A percentile compares a stretch with the other conserved stretches of the same genome.
These are phyloP conservation scores for Nemurella pictetii DNA, from an alignment of 2,888 invertebrate genomes.

Conservation along the genomic window DNA sequence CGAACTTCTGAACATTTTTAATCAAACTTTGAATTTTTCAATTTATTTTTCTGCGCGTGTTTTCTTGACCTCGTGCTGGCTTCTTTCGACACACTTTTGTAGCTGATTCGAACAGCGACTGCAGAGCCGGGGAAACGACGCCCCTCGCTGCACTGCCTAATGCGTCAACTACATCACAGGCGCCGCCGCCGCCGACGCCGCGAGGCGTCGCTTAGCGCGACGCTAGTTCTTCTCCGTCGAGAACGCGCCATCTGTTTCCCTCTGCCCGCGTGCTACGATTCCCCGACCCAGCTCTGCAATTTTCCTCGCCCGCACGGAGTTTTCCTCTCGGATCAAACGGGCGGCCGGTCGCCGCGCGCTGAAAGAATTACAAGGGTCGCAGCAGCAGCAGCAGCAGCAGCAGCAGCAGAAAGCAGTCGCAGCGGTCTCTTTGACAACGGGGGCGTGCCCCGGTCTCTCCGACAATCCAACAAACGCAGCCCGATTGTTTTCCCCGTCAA, in stretches of 20 bases:
- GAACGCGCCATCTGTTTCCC: neutral
- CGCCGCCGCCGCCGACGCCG: too few relatives aligned
- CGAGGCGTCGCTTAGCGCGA: neutral
- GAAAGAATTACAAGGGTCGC: too few relatives aligned
- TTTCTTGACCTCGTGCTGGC: neutral
- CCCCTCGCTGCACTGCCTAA: too few relatives aligned
- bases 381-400: too few relatives aligned
- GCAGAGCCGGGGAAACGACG: too few relatives aligned
- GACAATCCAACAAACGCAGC: too few relatives aligned
- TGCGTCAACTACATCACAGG: neutral
- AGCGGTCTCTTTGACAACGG: too few relatives aligned
- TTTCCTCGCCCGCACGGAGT: neutral
- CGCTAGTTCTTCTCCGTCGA: neutral
- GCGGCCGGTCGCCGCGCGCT: neutral
- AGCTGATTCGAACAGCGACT: too few relatives aligned
- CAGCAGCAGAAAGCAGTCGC: too few relatives aligned
- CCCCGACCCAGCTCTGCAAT: neutral
- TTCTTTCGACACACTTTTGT: too few relatives aligned
- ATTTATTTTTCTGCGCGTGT: neutral
- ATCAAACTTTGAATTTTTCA: neutral
- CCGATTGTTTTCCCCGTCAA: neutral
- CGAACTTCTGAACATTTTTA: neutral
- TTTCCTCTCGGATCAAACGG: neutral
- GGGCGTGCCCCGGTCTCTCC: too few relatives aligned
- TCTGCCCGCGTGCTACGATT: neutral